phyloP scores from a whole-genome alignment of 2,888 invertebrate species.

The Lithosia quadra region DNA sequence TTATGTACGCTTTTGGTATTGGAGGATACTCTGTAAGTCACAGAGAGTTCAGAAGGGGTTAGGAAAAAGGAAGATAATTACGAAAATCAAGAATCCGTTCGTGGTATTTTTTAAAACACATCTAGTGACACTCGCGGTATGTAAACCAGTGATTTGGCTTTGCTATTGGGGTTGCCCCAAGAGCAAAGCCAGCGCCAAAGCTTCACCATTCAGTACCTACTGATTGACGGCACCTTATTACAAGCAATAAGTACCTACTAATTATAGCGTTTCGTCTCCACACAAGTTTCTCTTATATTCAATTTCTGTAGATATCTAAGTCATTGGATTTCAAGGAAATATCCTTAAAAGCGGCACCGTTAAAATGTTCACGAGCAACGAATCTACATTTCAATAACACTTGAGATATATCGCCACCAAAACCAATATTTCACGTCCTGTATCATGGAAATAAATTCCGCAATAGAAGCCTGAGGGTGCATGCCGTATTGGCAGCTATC shows the following conservation, averaged over 20 bases:
- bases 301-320: background rate
- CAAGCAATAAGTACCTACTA: too few species aligned
- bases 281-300: background rate
- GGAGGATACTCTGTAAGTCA: background rate
- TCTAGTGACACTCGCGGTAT: too few species aligned
- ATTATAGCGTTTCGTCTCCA: background rate
- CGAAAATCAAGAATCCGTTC: background rate
- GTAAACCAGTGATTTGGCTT: too few species aligned
- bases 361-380: background rate
- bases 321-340: background rate
- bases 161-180: too few species aligned
- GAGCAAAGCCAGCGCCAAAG: too few species aligned
- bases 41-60: background rate
- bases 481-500: constrained; percentile 31
- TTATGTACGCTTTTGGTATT: background rate
- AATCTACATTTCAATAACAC: constrained; percentile 30
- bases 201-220: too few species aligned
- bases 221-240: too few species aligned
- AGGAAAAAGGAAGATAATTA: background rate
- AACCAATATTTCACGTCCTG: constrained; percentile 39
- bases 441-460: constrained; percentile 23
- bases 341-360: background rate
- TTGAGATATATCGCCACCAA: constrained; percentile 16
- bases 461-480: constrained; percentile 20
- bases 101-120: background rate